phyloP scores from a whole-genome alignment of 2,797 vertebrate species.

The Enteromius trimaculatus region DNA sequence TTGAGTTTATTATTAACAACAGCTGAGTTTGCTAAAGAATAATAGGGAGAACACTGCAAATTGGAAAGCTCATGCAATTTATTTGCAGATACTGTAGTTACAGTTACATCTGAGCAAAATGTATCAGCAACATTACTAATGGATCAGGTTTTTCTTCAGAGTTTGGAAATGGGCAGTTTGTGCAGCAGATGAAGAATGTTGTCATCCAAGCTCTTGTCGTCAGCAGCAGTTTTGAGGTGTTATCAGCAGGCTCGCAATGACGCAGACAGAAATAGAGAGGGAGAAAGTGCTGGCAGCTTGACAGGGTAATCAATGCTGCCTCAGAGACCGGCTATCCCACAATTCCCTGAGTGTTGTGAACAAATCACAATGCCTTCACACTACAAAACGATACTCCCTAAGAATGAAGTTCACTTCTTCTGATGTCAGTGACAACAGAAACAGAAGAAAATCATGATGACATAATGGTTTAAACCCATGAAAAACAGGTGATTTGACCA shows the following conservation, averaged over 20 bases:
- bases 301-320: conserved; percentile 44
- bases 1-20: neutral
- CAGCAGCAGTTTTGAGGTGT: conserved; percentile 16
- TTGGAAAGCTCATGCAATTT: neutral
- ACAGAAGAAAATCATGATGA: neutral
- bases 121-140: neutral
- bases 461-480: neutral
- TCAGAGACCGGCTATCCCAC: conserved; percentile 15
- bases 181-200: conserved; percentile 23
- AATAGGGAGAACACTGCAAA: neutral
- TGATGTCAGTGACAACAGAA: neutral
- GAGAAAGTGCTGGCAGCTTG: conserved; percentile 29
- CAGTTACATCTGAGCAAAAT: conserved; percentile 10
- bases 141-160: neutral
- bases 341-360: neutral
- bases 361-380: conserved; percentile 2
- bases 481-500: neutral
- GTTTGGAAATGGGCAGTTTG: conserved; percentile 13
- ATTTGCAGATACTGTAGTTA: neutral
- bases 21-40: neutral
- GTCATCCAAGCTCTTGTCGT: conserved; percentile 3
- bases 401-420: conserved; percentile 2
- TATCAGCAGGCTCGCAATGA: neutral
- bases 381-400: neutral
- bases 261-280: conserved; percentile 26